Evolutionary conservation across 2,797 vertebrate genomes (phyloP).

Genomic region (Mareca penelope): DNA sequence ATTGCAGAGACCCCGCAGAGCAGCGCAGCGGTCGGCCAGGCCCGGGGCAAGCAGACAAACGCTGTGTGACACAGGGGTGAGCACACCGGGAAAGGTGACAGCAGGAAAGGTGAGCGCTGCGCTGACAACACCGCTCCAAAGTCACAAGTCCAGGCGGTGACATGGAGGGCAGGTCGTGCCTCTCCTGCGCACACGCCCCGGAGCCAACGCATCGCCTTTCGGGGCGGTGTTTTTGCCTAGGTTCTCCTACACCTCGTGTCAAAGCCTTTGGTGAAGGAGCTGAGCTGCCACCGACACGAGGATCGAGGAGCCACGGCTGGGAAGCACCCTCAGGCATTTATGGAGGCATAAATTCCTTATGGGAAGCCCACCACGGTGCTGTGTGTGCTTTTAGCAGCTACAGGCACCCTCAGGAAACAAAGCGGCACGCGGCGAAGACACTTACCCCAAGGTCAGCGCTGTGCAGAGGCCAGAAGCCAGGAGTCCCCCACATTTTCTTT

Average conservation of each 20-base stretch:
- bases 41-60: neutral
- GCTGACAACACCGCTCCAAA: slow-evolving; percentile 41
- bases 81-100: neutral
- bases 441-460: slow-evolving; percentile 29
- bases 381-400: neutral
- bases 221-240: neutral
- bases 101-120: neutral
- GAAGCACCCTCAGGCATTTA: neutral
- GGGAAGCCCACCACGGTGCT: neutral
- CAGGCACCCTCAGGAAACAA: neutral
- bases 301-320: neutral
- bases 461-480: neutral
- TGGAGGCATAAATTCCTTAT: neutral
- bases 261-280: neutral
- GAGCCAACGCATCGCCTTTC: neutral
- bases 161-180: neutral
- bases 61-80: neutral
- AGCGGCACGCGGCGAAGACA: neutral
- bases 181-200: neutral
- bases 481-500: neutral
- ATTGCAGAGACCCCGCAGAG: slow-evolving; percentile 48
- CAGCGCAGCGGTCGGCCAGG: neutral
- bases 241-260: neutral
- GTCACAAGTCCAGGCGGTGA: slow-evolving; percentile 58
- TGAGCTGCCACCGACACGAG: neutral